phyloP scores from a whole-genome alignment of 1,140 invertebrate genomes.

The Bicyclus anynana region DNA sequence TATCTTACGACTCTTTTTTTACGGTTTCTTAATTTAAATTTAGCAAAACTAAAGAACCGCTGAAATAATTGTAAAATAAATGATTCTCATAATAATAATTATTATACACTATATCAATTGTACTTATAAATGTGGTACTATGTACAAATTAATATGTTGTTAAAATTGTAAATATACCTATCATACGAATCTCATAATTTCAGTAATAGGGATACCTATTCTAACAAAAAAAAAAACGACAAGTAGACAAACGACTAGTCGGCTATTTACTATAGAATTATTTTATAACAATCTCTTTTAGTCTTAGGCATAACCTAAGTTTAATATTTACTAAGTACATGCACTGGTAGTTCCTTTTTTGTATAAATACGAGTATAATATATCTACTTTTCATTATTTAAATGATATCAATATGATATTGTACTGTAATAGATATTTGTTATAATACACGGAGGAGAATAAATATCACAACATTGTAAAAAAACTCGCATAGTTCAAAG shows the following conservation, averaged over 20 bases:
- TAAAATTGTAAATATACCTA: background rate
- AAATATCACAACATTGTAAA: background rate
- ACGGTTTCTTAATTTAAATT: too few relatives aligned
- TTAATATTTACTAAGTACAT: slow-evolving; percentile 52
- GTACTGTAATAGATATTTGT: slow-evolving; percentile 22
- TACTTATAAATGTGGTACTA: background rate
- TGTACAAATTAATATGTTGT: background rate
- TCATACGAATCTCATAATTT: background rate
- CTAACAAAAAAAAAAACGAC: background rate
- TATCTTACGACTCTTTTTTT: too few relatives aligned
- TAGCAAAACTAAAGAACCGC: too few relatives aligned
- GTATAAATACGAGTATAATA: slow-evolving; percentile 38
- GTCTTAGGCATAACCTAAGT: slow-evolving; percentile 12
- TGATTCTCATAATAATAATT: too few relatives aligned
- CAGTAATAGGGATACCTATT: background rate
- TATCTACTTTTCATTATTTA: slow-evolving; percentile 42
- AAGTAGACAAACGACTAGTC: background rate
- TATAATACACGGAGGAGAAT: slow-evolving; percentile 3
- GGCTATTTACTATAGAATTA: background rate
- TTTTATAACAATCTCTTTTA: slow-evolving; percentile 8
- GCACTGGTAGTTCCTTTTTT: slow-evolving; percentile 70
- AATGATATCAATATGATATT: slow-evolving; percentile 33
- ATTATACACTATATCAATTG: background rate
- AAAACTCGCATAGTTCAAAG: too few relatives aligned
- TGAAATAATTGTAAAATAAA: too few relatives aligned